phyloP scores from a whole-genome alignment of 1,140 invertebrate genomes.

The Scylla paramamosain region DNA sequence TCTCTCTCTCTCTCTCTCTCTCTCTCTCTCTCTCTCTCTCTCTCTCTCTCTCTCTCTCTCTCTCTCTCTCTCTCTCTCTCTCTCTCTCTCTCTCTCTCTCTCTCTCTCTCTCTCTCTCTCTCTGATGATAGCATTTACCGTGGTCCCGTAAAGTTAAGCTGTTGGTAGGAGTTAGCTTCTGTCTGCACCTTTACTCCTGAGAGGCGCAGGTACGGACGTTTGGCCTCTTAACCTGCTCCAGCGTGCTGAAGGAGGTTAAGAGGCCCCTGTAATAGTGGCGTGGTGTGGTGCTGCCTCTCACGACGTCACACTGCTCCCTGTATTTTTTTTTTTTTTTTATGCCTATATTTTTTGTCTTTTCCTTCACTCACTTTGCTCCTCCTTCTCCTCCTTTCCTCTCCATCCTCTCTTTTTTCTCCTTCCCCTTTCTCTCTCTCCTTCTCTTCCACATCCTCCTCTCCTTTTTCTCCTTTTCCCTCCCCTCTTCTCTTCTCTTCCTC shows the following conservation, averaged over 20 bases:
- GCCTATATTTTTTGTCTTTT: no score
- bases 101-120: background rate
- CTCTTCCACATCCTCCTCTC: background rate
- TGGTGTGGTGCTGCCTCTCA: no score
- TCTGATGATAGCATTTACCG: background rate
- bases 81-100: slow-evolving; percentile 8
- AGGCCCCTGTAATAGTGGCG: no score
- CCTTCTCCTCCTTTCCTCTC: background rate
- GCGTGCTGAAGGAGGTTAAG: no score
- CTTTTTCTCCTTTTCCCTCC: no score
- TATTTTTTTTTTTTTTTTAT: no score
- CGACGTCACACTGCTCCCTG: no score
- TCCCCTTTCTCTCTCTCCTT: background rate
- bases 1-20: no score
- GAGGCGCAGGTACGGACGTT: no score
- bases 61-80: background rate
- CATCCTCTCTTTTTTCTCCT: background rate
- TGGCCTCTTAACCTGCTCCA: no score
- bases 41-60: background rate
- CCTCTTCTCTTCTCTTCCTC: no score
- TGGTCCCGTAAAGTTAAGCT: background rate
- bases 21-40: background rate
- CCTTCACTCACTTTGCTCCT: background rate
- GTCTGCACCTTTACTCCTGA: no score
- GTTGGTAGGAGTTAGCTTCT: background rate